Conservation (phyloP, 2,888 invertebrate species). For the Rhabditophanes sp. region DNA sequence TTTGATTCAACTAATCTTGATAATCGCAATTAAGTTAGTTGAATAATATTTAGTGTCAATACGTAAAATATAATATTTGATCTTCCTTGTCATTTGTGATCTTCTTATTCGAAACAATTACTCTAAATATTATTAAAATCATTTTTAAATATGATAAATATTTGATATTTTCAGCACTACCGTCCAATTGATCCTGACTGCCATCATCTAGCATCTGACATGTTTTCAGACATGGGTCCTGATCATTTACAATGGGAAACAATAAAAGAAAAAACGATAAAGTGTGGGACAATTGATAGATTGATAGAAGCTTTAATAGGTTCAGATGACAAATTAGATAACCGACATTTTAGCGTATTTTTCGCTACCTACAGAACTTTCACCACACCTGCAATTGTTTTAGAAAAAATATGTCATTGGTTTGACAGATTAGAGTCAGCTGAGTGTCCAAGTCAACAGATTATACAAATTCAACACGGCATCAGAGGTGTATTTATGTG, state of each 20-base stretch:
- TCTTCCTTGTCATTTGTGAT: not conserved
- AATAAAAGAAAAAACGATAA: conserved; percentile 77
- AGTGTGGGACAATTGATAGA: conserved; percentile 80
- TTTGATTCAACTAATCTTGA: too few species aligned
- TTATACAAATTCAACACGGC: too few species aligned
- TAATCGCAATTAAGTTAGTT: too few species aligned
- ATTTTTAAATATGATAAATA: conserved; percentile 1
- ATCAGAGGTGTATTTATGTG: conserved; percentile 58
- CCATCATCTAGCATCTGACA: conserved; percentile 18
- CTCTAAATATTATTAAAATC: conserved; percentile 1
- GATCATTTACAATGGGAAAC: conserved; percentile 93
- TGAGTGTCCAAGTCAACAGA: too few species aligned
- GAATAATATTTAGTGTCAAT: not conserved
- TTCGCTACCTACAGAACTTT: conserved; percentile 82
- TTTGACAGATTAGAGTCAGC: too few species aligned
- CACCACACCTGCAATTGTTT: conserved; percentile 52
- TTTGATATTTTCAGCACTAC: conserved; percentile 25
- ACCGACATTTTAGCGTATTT: conserved; percentile 91
- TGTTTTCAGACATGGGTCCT: conserved; percentile 7
- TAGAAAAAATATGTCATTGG: conserved; percentile 23
- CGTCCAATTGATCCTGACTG: conserved; percentile 36
- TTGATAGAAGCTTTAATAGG: conserved; percentile 55
- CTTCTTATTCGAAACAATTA: not conserved
- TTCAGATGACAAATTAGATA: conserved; percentile 81
- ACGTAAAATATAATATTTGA: not conserved